Evolutionary conservation across 2,113 vertebrate species (phyloP).

Genomic region (Actenoides lindsayi): DNA sequence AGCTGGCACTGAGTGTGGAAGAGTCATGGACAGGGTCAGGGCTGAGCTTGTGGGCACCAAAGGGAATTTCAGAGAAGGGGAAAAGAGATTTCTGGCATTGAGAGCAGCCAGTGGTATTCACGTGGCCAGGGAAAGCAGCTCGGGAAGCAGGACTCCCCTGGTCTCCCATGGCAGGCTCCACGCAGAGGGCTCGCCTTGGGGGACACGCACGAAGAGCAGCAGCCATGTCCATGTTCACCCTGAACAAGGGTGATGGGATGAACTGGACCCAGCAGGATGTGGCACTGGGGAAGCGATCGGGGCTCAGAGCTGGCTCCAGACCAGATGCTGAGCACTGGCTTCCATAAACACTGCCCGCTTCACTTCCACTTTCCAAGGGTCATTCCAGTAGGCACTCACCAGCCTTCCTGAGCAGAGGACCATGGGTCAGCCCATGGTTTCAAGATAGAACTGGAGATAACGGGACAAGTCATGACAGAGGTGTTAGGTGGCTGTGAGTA

Average conservation of each 20-base stretch:
- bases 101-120: neutral
- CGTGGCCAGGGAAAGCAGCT: neutral
- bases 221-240: neutral
- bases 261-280: neutral
- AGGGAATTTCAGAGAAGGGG: neutral
- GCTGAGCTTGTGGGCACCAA: neutral
- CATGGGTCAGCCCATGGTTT: neutral
- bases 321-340: neutral
- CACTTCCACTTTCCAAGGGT: fast-evolving
- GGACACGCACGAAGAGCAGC: fast-evolving
- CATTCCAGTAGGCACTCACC: neutral
- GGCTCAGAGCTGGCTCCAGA: neutral
- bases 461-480: fast-evolving
- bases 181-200: neutral
- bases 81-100: neutral
- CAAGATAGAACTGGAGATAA: neutral
- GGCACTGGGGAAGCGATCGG: neutral
- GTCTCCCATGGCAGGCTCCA: fast-evolving
- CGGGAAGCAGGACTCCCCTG: neutral
- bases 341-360: fast-evolving
- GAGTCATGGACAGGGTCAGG: neutral
- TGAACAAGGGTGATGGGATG: neutral
- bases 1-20: neutral
- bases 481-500: neutral
- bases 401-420: neutral